Conservation (phyloP, 2,797 vertebrate species). For the Cryptoprocta ferox region DNA sequence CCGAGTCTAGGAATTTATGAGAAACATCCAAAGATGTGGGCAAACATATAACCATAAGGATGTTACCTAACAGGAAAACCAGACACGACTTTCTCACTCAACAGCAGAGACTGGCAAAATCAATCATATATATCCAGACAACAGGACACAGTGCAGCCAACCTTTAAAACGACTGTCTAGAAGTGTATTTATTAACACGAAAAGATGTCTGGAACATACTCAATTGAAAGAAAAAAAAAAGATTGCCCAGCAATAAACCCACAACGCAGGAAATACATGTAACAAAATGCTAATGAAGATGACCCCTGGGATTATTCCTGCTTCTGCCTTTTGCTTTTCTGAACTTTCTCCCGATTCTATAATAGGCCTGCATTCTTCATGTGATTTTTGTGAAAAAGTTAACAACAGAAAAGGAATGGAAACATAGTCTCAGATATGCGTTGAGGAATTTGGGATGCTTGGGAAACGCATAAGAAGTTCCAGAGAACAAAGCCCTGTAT, state of each 20-base stretch:
- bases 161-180: not conserved
- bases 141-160: not conserved
- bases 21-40: not conserved
- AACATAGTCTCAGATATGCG: not conserved
- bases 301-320: not conserved
- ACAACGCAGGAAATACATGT: not conserved
- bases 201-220: not conserved
- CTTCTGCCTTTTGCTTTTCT: slow-evolving; percentile 4
- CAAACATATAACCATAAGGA: not conserved
- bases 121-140: not conserved
- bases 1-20: not conserved
- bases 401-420: slow-evolving; percentile 5
- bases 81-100: not conserved
- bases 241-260: not conserved
- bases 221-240: not conserved
- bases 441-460: not conserved
- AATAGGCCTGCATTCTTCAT: not conserved
- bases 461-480: not conserved
- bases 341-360: not conserved
- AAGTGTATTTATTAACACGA: not conserved
- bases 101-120: not conserved
- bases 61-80: not conserved
- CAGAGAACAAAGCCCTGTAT: not conserved
- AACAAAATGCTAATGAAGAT: not conserved
- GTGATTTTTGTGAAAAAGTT: slow-evolving; percentile 3